These are phyloP conservation scores for Nemopilema nomurai DNA, from an alignment of 30 jellyfish, hydroid and myxozoan genomes.

Conservation along the genomic window DNA sequence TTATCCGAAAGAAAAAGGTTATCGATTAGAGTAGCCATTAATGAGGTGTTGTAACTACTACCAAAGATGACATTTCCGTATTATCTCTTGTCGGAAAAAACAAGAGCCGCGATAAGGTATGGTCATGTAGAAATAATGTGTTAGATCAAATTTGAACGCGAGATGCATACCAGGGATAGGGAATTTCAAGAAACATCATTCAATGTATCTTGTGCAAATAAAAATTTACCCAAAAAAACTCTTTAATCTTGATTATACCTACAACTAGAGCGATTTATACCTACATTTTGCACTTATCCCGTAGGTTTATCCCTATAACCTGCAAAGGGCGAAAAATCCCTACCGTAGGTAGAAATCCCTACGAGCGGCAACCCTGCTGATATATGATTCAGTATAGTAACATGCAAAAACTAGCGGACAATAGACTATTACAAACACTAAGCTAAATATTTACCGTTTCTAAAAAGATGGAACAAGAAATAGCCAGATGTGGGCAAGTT, in stretches of 20 bases:
- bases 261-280: constrained; percentile 18
- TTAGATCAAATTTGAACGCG: constrained; percentile 20
- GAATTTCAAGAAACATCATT: not conserved
- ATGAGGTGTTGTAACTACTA: constrained; percentile 13
- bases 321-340: constrained; percentile 22
- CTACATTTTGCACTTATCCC: constrained; percentile 21
- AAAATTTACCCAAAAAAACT: constrained; percentile 10
- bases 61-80: constrained; percentile 26
- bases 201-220: constrained; percentile 19
- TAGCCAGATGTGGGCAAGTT: no score
- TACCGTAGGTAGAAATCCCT: constrained; percentile 19
- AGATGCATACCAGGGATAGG: constrained; percentile 25
- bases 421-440: no score
- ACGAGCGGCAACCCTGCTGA: constrained; percentile 7
- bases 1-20: constrained; percentile 18
- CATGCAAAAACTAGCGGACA: no score
- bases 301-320: constrained; percentile 23
- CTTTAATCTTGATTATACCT: constrained; percentile 18
- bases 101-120: constrained; percentile 29
- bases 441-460: no score
- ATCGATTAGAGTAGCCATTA: constrained; percentile 22
- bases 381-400: no score
- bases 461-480: no score
- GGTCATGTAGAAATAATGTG: constrained; percentile 21
- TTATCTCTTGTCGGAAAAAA: constrained; percentile 18